Percentiles rank a stretch among this genome's conserved stretches.
Evolutionary conservation across 2,797 vertebrate species (phyloP).

Genomic region (Peromyscus nudipes): DNA sequence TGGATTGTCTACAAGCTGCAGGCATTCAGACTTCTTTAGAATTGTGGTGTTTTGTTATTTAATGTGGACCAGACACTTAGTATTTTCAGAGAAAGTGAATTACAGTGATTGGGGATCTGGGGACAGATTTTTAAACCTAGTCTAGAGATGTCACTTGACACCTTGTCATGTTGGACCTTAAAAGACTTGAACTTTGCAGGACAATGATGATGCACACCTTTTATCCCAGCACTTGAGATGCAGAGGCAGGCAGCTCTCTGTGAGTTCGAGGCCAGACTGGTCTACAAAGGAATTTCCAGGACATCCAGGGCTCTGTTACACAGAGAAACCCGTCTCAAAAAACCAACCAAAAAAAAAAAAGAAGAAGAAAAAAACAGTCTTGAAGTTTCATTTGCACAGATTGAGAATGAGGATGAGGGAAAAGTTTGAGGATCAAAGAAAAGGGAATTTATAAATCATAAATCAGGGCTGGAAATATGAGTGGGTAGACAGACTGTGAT

Average conservation of each 20-base stretch:
- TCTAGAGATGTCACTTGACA: not conserved
- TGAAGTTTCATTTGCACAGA: slow-evolving; percentile 32
- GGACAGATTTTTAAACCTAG: slow-evolving; percentile 13
- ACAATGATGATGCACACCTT: not conserved
- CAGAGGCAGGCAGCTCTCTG: not conserved
- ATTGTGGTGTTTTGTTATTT: not conserved
- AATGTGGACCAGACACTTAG: slow-evolving; percentile 9
- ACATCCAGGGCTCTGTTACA: not conserved
- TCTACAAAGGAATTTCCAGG: not conserved
- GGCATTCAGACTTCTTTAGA: not conserved
- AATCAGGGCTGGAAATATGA: slow-evolving; percentile 58
- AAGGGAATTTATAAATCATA: slow-evolving; percentile 56
- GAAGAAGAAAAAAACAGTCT: not conserved
- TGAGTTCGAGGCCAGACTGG: not conserved
- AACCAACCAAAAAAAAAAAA: not conserved
- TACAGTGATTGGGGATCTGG: slow-evolving; percentile 45
- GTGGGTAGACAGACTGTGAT: slow-evolving; percentile 38
- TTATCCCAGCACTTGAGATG: not conserved
- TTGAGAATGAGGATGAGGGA: slow-evolving; percentile 20
- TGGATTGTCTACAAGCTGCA: not conserved
- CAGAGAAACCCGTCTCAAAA: not conserved
- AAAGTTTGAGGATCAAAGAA: slow-evolving; percentile 31
- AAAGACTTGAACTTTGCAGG: not conserved
- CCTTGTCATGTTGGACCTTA: not conserved
- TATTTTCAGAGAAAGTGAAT: slow-evolving; percentile 27